Conservation (phyloP, 2,888 invertebrate species). For the Euzetes globulus region DNA sequence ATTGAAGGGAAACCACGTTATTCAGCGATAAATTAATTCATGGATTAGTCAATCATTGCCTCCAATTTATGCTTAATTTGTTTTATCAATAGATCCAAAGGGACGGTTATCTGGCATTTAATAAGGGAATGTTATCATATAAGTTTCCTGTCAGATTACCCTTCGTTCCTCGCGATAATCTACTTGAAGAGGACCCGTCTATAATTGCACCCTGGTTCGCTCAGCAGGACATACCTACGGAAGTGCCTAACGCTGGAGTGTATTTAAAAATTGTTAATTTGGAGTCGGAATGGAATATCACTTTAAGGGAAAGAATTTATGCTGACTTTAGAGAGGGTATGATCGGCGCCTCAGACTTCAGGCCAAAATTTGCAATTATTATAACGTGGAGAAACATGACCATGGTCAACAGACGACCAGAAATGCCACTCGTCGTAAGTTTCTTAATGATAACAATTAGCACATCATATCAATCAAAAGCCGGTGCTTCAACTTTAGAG, state of each 20-base stretch:
- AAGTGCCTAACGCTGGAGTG: slow-evolving; percentile 60
- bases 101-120: slow-evolving; percentile 78
- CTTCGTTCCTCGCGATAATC: slow-evolving; percentile 59
- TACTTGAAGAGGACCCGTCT: slow-evolving; percentile 73
- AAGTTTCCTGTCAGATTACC: slow-evolving; percentile 81
- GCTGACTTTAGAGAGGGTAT: slow-evolving; percentile 45
- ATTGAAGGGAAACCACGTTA: background rate
- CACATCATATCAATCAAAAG: background rate
- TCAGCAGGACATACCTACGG: slow-evolving; percentile 41
- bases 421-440: slow-evolving; percentile 34
- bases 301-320: slow-evolving; percentile 39
- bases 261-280: slow-evolving; percentile 59
- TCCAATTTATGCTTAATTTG: slow-evolving; percentile 1
- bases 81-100: slow-evolving; percentile 59
- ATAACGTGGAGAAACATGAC: slow-evolving; percentile 95
- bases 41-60: background rate
- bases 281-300: slow-evolving; percentile 38
- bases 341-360: slow-evolving; percentile 73
- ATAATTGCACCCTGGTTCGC: slow-evolving; percentile 73
- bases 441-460: background rate
- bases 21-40: background rate
- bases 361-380: slow-evolving; percentile 79
- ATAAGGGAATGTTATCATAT: slow-evolving; percentile 71
- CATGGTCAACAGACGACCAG: slow-evolving; percentile 55
- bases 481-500: background rate